Evolutionary conservation across 2,113 vertebrate species (phyloP).

Genomic region (Nyctibius bracteatus): DNA sequence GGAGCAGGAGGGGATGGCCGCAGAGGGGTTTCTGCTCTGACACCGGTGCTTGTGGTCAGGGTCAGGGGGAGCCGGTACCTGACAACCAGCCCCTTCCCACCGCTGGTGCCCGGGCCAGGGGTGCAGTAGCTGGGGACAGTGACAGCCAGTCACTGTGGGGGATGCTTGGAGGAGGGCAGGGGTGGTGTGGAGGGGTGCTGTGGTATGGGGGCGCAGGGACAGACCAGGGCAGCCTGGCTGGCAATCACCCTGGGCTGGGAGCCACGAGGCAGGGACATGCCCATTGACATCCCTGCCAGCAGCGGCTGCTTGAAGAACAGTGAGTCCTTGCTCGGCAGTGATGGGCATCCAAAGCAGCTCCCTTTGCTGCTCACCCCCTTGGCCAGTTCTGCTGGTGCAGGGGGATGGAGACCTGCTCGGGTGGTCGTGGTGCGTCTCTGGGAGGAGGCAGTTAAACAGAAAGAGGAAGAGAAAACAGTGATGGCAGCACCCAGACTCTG

Average conservation of each 20-base stretch:
- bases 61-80: background rate
- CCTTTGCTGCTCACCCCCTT: background rate
- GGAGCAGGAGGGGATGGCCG: background rate
- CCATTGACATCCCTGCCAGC: background rate
- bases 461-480: background rate
- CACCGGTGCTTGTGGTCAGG: background rate
- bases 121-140: background rate
- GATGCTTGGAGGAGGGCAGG: background rate
- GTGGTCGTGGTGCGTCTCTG: rapidly evolving
- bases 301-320: background rate
- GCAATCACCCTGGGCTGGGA: background rate
- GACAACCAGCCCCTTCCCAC: background rate
- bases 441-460: background rate
- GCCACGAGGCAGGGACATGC: background rate
- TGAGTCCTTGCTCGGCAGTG: background rate
- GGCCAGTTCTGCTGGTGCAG: background rate
- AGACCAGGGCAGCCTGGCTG: background rate
- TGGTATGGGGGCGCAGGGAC: rapidly evolving
- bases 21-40: background rate
- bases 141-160: rapidly evolving
- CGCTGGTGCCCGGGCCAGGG: rapidly evolving
- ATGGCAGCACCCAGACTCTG: background rate
- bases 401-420: background rate
- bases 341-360: background rate
- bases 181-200: background rate